Conservation (phyloP, 2,113 vertebrate genomes). For the Hemicordylus capensis region DNA sequence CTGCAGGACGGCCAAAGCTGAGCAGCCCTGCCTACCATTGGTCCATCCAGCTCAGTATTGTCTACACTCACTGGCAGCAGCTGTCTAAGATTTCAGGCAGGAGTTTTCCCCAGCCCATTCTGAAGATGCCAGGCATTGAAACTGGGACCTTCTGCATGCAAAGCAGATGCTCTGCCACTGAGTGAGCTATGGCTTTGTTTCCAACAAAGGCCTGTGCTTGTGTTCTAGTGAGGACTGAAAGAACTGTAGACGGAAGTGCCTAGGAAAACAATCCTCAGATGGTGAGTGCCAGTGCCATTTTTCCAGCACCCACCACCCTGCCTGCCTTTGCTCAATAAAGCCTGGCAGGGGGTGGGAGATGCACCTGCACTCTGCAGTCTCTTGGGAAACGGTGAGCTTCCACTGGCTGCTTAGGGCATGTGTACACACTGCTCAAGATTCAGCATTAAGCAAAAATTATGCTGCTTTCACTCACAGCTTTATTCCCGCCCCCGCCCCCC, state of each 20-base stretch:
- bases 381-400: neutral
- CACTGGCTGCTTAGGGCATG: neutral
- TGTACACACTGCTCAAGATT: no score
- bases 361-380: neutral
- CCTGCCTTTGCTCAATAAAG: neutral
- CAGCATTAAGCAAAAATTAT: neutral
- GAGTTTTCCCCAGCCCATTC: no score
- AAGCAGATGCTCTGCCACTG: no score
- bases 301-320: neutral
- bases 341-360: neutral
- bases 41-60: no score
- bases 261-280: neutral
- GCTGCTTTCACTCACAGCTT: neutral
- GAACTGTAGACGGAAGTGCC: neutral
- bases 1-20: no score
- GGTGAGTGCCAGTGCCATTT: neutral
- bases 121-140: no score
- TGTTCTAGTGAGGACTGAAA: neutral
- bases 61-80: no score
- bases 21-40: no score
- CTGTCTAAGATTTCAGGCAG: no score
- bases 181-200: no score
- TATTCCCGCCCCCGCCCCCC: no score
- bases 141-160: no score
- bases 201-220: neutral